These are phyloP conservation scores for Cheilosia pagana DNA, from an alignment of 2,888 invertebrate genomes.

Conservation along the genomic window DNA sequence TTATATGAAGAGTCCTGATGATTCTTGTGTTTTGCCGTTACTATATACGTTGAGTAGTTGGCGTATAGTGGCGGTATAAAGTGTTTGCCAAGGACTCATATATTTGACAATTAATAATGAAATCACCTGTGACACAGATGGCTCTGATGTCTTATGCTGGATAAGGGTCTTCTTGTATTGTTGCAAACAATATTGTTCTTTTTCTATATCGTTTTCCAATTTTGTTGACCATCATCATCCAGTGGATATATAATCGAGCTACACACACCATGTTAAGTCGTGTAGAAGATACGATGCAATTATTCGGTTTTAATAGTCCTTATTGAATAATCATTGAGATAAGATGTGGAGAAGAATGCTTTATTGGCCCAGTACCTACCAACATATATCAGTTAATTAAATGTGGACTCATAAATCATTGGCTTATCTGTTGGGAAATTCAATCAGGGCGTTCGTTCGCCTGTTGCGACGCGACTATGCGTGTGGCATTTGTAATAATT, in stretches of 20 bases:
- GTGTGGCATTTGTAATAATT: slow-evolving; percentile 15
- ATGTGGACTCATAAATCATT: slow-evolving; percentile 57
- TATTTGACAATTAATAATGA: slow-evolving; percentile 73
- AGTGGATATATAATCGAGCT: background rate
- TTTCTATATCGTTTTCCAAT: background rate
- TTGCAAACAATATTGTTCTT: slow-evolving; percentile 6
- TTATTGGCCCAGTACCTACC: slow-evolving; percentile 21
- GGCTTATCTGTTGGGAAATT: slow-evolving; percentile 38
- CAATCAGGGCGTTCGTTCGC: slow-evolving; percentile 31
- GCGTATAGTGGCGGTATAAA: slow-evolving; percentile 54
- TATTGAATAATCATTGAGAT: slow-evolving; percentile 56
- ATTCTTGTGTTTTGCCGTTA: slow-evolving; percentile 42
- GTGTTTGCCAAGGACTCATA: slow-evolving; percentile 71
- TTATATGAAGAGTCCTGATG: slow-evolving; percentile 44
- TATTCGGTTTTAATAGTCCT: slow-evolving; percentile 61
- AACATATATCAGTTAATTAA: slow-evolving; percentile 52
- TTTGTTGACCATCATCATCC: slow-evolving; percentile 4
- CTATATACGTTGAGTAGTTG: slow-evolving; percentile 39
- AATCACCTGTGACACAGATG: slow-evolving; percentile 69
- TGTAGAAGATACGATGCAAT: slow-evolving; percentile 22
- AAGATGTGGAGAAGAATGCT: slow-evolving; percentile 26
- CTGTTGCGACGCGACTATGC: background rate
- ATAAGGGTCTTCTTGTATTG: slow-evolving; percentile 3
- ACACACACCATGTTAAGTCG: slow-evolving; percentile 4
- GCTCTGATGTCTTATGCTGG: background rate